Evolutionary conservation across 30 jellyfish, hydroid and myxozoan species (phyloP).

Genomic region (Pseudorhiza aurosa): DNA sequence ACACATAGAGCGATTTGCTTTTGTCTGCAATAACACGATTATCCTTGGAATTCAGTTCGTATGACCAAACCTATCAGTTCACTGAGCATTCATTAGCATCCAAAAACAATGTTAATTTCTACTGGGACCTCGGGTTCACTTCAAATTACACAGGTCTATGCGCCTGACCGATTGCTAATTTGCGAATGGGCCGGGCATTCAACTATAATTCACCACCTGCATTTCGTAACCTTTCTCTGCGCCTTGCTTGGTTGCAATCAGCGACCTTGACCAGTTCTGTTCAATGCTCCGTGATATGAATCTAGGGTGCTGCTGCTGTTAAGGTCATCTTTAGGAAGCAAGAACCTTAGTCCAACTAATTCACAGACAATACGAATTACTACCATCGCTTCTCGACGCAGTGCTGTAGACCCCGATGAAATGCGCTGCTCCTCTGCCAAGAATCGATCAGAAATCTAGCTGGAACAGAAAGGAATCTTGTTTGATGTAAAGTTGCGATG

Average conservation of each 20-base stretch:
- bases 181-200: not conserved
- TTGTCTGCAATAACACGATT: too few species aligned
- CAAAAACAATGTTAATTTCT: conserved; percentile 41
- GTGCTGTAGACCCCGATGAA: too few species aligned
- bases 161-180: conserved; percentile 56
- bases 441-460: too few species aligned
- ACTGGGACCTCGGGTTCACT: conserved; percentile 21
- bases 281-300: conserved; percentile 55
- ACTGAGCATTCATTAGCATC: conserved; percentile 17
- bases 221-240: conserved; percentile 21
- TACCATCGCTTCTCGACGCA: too few species aligned
- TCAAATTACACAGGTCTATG: conserved; percentile 52
- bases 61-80: conserved; percentile 28
- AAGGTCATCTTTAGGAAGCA: conserved; percentile 53
- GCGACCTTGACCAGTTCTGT: conserved; percentile 80
- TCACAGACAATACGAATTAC: not conserved
- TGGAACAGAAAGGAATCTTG: too few species aligned
- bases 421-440: too few species aligned
- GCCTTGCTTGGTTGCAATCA: conserved; percentile 60
- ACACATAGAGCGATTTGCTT: too few species aligned
- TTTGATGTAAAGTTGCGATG: not conserved
- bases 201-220: conserved; percentile 54
- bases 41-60: conserved; percentile 14
- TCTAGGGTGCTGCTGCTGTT: conserved; percentile 41
- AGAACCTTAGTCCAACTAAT: too few species aligned